Evolutionary conservation across 2,888 invertebrate genomes (phyloP).

Genomic region (Lithophane semibrunnea): DNA sequence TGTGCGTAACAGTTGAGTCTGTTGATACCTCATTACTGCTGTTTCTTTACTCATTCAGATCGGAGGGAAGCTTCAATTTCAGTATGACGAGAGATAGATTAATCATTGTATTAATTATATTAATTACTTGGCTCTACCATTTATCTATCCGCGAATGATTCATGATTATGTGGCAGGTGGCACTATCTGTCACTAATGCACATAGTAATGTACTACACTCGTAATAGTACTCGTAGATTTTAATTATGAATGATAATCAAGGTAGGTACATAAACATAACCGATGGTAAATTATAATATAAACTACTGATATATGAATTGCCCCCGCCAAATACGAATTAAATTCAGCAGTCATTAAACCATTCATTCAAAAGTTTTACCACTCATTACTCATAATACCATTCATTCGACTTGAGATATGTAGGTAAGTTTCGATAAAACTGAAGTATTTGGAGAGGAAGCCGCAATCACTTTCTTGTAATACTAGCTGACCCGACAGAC

Average conservation of each 20-base stretch:
- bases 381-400: neutral
- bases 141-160: conserved; percentile 7
- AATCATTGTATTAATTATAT: neutral
- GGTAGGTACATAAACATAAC: neutral
- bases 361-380: neutral
- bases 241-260: conserved; percentile 18
- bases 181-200: neutral
- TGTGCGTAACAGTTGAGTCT: neutral
- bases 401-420: neutral
- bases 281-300: neutral
- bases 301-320: neutral
- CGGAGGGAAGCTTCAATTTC: neutral
- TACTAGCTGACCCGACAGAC: too few species aligned
- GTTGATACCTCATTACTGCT: neutral
- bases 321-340: neutral
- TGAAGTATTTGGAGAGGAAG: neutral
- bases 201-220: neutral
- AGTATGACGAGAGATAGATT: neutral
- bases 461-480: neutral
- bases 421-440: neutral
- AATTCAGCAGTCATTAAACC: neutral
- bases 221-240: conserved; percentile 13
- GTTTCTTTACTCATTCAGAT: neutral
- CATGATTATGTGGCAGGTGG: conserved; percentile 14
- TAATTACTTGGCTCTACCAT: neutral